A percentile compares a stretch with the other conserved stretches of the same genome.
phyloP scores from a whole-genome alignment of 2,888 invertebrate genomes.

The Anodontia alba region DNA sequence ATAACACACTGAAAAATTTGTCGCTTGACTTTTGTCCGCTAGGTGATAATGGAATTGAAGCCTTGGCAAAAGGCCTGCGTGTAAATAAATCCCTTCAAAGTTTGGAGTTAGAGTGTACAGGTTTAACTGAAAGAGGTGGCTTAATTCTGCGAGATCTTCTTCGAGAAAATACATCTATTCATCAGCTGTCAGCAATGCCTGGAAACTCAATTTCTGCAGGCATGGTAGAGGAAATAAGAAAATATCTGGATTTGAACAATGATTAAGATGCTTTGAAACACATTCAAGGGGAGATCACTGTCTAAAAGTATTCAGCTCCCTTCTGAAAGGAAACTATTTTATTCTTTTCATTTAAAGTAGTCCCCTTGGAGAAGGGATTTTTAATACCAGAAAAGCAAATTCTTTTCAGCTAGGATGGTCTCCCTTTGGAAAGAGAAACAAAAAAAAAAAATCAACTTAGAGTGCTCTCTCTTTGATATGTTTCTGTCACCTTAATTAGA shows the following conservation, averaged over 20 bases:
- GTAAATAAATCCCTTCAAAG: conserved; percentile 70
- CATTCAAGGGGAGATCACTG: too few relatives aligned
- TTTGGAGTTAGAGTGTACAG: conserved; percentile 77
- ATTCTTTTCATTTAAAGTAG: too few relatives aligned
- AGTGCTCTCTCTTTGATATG: too few relatives aligned
- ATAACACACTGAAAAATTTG: conserved; percentile 70
- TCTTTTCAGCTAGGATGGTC: too few relatives aligned
- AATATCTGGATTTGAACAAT: conserved; percentile 72
- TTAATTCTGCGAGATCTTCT: conserved; percentile 70
- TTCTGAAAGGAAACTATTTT: too few relatives aligned
- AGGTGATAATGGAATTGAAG: conserved; percentile 74
- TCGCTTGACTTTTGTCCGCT: conserved; percentile 78
- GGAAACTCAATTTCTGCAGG: conserved; percentile 73
- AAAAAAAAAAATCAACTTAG: too few relatives aligned
- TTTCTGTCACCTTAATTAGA: too few relatives aligned
- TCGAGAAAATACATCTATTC: conserved; percentile 73
- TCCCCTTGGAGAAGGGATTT: too few relatives aligned
- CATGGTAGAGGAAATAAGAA: conserved; percentile 66
- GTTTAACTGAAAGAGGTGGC: conserved; percentile 74
- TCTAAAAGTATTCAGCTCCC: too few relatives aligned
- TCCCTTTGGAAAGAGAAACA: too few relatives aligned
- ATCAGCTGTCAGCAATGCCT: conserved; percentile 74
- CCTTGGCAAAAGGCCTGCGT: conserved; percentile 70
- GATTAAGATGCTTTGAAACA: too few relatives aligned
- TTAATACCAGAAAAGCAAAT: too few relatives aligned